A percentile compares a stretch with the other conserved stretches of the same genome.
Evolutionary conservation across 2,888 invertebrate genomes (phyloP).

Genomic region (Clepsis dumicolana): DNA sequence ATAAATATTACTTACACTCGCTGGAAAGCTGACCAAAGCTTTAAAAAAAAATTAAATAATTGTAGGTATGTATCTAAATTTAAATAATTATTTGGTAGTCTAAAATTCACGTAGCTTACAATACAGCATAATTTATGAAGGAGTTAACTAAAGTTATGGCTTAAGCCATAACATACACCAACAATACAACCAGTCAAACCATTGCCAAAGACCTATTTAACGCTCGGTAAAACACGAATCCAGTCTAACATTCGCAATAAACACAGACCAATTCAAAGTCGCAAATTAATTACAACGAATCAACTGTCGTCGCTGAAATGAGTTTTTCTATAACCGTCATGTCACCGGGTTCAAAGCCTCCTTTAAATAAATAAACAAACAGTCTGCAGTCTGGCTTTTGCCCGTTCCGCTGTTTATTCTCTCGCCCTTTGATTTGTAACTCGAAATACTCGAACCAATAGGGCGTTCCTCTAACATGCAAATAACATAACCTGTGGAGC

Average conservation of each 20-base stretch:
- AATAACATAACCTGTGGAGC: constrained; percentile 41
- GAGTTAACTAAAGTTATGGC: constrained; percentile 17
- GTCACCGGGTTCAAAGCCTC: constrained; percentile 40
- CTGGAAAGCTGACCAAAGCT: no score
- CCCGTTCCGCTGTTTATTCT: constrained; percentile 35
- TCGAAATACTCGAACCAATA: constrained; percentile 36
- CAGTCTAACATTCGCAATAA: constrained; percentile 23
- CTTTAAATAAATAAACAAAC: constrained; percentile 41
- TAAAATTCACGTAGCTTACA: neutral
- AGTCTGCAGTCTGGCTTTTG: constrained; percentile 43
- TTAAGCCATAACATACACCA: no score
- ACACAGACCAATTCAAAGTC: constrained; percentile 26
- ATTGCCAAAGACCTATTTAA: constrained; percentile 21
- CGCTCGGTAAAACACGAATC: constrained; percentile 29
- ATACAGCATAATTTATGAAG: constrained; percentile 1
- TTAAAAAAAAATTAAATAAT: no score
- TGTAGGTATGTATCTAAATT: no score
- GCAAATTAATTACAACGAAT: constrained; percentile 37
- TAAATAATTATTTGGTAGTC: neutral
- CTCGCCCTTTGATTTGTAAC: constrained; percentile 43
- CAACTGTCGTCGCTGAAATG: constrained; percentile 30
- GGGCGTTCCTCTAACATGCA: constrained; percentile 39
- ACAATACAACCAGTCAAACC: neutral
- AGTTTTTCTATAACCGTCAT: constrained; percentile 42
- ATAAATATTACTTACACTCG: no score